Percentiles rank a stretch among this genome's conserved stretches.
phyloP scores from a whole-genome alignment of 2,113 vertebrate species.

The Scytalopus superciliaris region DNA sequence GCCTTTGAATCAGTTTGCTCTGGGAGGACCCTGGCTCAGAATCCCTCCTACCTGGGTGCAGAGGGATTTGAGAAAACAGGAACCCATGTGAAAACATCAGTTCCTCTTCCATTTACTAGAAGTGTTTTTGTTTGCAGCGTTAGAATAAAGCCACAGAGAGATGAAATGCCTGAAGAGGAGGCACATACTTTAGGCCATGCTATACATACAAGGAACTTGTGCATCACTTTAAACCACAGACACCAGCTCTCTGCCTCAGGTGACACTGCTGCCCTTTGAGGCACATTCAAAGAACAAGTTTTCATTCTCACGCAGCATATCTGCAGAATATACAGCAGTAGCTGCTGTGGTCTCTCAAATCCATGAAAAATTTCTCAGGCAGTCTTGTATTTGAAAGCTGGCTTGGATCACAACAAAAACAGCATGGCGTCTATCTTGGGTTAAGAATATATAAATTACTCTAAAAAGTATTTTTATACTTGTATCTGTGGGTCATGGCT shows the following conservation, averaged over 20 bases:
- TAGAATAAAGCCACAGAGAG: not conserved
- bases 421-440: rapidly evolving
- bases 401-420: not conserved
- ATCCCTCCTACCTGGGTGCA: not conserved
- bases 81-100: not conserved
- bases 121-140: not conserved
- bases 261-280: not conserved
- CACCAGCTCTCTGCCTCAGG: not conserved
- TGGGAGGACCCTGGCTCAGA: not conserved
- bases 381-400: not conserved
- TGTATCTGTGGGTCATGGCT: not conserved
- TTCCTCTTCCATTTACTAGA: not conserved
- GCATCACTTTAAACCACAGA: not conserved
- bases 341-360: not conserved
- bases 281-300: not conserved
- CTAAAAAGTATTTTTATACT: not conserved
- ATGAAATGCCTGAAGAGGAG: not conserved
- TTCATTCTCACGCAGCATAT: not conserved
- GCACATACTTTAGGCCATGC: not conserved
- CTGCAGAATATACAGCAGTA: not conserved
- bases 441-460: not conserved
- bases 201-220: not conserved
- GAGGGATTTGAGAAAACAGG: not conserved
- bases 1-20: not conserved
- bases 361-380: not conserved